A percentile compares a stretch with the other conserved stretches of the same genome.
Evolutionary conservation across 2,888 invertebrate species (phyloP).

Genomic region (Criorhina ranunculi): DNA sequence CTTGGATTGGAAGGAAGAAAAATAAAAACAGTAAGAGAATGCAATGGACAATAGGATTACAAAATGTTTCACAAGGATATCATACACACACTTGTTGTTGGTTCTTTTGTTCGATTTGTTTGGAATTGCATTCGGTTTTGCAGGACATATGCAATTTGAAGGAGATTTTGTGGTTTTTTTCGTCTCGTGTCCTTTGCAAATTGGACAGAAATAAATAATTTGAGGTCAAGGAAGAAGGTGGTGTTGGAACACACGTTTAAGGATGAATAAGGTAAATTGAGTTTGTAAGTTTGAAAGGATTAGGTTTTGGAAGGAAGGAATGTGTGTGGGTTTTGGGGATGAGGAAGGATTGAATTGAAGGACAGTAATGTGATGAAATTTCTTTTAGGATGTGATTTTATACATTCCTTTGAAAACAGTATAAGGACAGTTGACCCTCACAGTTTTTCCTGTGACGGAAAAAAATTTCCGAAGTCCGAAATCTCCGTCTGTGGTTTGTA

Average conservation of each 20-base stretch:
- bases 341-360: not conserved
- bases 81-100: not conserved
- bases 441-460: no score
- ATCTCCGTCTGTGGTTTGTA: no score
- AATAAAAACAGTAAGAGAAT: slow-evolving; percentile 40
- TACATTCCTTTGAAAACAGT: no score
- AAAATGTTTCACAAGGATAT: slow-evolving; percentile 67
- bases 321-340: not conserved
- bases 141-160: slow-evolving; percentile 54
- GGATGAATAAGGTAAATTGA: not conserved
- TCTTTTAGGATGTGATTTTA: no score
- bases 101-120: slow-evolving; percentile 44
- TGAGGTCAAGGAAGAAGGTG: slow-evolving; percentile 33
- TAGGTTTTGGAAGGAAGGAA: not conserved
- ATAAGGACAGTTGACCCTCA: no score
- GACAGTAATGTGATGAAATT: no score
- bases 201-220: slow-evolving; percentile 63
- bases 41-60: slow-evolving; percentile 74
- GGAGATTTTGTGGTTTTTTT: slow-evolving; percentile 68
- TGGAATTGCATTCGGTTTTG: slow-evolving; percentile 49
- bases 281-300: slow-evolving; percentile 11
- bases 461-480: no score
- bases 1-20: not conserved
- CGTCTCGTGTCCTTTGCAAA: slow-evolving; percentile 28
- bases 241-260: not conserved